Evolutionary conservation across 2,797 vertebrate species (phyloP).

Genomic region (Chelonia mydas): DNA sequence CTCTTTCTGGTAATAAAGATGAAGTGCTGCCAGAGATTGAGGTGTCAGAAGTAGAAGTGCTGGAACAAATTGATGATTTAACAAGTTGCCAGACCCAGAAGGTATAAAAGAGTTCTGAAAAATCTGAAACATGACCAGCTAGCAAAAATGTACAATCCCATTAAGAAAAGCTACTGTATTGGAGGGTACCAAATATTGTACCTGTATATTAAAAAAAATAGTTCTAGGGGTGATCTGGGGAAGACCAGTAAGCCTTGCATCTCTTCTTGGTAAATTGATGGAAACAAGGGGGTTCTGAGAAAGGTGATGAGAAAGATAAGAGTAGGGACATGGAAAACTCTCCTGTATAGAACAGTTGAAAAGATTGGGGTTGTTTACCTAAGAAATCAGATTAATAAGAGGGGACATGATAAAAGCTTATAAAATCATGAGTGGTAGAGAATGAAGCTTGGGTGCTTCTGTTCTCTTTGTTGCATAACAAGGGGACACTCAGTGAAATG

Average conservation of each 20-base stretch:
- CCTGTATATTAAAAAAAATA: no score
- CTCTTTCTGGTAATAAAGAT: not conserved
- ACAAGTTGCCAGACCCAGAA: not conserved
- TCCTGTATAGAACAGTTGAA: not conserved
- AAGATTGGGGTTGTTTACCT: not conserved
- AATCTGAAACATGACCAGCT: no score
- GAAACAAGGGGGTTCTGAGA: not conserved
- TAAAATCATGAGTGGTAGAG: not conserved
- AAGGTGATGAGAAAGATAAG: not conserved
- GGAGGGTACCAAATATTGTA: not conserved
- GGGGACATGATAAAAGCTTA: not conserved
- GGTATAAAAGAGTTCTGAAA: not conserved
- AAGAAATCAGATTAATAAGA: not conserved
- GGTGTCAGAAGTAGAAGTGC: not conserved
- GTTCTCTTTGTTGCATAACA: not conserved
- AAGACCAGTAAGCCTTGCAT: not conserved
- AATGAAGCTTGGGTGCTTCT: not conserved
- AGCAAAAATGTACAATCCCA: no score
- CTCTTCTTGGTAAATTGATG: not conserved
- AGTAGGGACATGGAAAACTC: not conserved
- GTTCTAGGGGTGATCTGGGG: no score
- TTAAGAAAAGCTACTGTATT: no score
- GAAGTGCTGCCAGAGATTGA: not conserved
- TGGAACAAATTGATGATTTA: not conserved
- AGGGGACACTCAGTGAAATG: not conserved